These are phyloP conservation scores for Galerucella nymphaeae DNA, from an alignment of 2,888 invertebrate genomes.

Conservation along the genomic window DNA sequence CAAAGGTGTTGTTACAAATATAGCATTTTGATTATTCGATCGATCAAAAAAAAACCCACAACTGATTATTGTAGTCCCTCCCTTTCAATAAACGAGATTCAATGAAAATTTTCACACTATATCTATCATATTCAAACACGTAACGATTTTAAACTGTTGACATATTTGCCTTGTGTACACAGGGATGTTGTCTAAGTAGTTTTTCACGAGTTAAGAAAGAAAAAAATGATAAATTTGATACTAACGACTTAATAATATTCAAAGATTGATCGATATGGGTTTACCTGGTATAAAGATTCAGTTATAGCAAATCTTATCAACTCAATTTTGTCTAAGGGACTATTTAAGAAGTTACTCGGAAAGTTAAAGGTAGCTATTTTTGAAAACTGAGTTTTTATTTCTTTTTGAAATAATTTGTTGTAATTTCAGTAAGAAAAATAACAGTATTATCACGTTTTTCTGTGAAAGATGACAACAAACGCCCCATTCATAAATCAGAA, in stretches of 20 bases:
- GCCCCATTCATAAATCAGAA: slow-evolving; percentile 42
- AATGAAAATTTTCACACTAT: slow-evolving; percentile 19
- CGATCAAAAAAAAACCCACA: slow-evolving; percentile 10
- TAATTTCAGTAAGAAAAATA: not conserved
- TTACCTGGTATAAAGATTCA: no score
- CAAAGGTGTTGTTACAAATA: not conserved
- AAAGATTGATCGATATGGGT: not conserved
- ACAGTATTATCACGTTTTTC: slow-evolving; percentile 6
- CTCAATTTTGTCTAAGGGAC: no score
- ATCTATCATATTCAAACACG: slow-evolving; percentile 28
- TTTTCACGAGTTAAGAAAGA: not conserved
- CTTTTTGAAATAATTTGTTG: no score
- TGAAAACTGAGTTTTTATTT: no score
- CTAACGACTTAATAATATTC: not conserved
- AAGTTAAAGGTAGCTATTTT: no score
- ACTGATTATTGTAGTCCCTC: not conserved
- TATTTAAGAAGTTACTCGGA: no score
- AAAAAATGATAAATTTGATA: slow-evolving; percentile 1
- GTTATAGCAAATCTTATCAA: no score
- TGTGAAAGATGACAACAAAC: slow-evolving; percentile 22
- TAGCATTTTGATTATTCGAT: not conserved
- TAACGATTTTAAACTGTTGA: not conserved
- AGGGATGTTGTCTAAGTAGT: not conserved
- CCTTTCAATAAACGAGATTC: slow-evolving; percentile 7
- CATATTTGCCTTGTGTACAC: not conserved